Conservation (phyloP, 2,113 vertebrate species). For the Myanophis thanlyinensis region DNA sequence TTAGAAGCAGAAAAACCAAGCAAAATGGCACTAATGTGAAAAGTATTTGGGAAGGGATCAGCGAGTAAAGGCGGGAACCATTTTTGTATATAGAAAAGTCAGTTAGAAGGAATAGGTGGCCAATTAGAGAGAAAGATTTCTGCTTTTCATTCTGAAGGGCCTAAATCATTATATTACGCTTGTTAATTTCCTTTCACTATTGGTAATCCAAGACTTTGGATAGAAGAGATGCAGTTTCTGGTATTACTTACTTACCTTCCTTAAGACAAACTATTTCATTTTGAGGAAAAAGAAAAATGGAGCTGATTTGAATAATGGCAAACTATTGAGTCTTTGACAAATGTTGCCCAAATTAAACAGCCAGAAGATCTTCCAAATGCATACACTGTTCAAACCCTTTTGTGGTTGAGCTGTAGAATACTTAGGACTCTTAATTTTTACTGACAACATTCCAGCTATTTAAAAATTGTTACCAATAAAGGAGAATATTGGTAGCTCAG, state of each 20-base stretch:
- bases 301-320: neutral
- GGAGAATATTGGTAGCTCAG: neutral
- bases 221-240: neutral
- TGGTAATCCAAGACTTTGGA: neutral
- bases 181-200: neutral
- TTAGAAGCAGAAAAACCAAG: neutral
- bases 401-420: neutral
- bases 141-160: neutral
- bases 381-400: neutral
- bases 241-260: neutral
- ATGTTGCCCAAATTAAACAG: neutral
- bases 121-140: neutral
- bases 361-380: neutral
- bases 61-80: neutral
- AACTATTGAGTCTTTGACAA: neutral
- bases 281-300: neutral
- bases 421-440: neutral
- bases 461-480: neutral
- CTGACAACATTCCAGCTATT: neutral
- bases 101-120: neutral
- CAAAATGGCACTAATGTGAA: neutral
- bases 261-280: neutral
- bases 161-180: neutral
- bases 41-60: neutral
- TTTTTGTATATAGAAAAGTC: neutral